phyloP scores from a whole-genome alignment of 2,113 vertebrate species.

The Sterrhoptilus dennistouni region DNA sequence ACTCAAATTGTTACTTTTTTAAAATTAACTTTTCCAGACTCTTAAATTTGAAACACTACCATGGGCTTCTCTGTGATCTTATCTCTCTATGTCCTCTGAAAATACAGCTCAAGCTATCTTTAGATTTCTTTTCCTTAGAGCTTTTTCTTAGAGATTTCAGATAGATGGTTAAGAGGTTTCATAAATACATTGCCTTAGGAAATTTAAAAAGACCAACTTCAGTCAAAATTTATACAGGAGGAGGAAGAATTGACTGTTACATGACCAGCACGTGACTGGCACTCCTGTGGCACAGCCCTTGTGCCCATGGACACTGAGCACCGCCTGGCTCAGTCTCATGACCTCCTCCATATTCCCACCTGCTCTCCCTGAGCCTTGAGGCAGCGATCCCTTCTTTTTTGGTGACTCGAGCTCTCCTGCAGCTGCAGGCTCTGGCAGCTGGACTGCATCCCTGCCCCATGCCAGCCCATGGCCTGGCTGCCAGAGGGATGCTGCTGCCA shows the following conservation, averaged over 20 bases:
- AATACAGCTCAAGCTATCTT: not conserved
- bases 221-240: not conserved
- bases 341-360: too few species aligned
- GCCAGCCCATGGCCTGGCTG: not conserved
- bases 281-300: not conserved
- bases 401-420: not conserved
- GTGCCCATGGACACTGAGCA: not conserved
- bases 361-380: not conserved
- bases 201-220: not conserved
- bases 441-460: not conserved
- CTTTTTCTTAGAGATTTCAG: not conserved
- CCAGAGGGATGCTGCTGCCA: not conserved
- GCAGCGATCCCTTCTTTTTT: not conserved
- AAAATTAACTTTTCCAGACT: rapidly evolving
- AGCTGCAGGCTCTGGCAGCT: not conserved
- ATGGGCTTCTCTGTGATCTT: not conserved
- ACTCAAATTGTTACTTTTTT: not conserved
- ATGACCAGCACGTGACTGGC: rapidly evolving
- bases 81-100: not conserved
- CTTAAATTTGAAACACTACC: not conserved
- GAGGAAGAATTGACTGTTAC: not conserved
- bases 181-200: not conserved
- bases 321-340: not conserved
- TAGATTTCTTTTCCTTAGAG: not conserved
- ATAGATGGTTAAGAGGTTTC: not conserved